Percentiles rank a stretch among this genome's conserved stretches.
Evolutionary conservation across 2,797 vertebrate genomes (phyloP).

Genomic region (Eulemur albifrons): DNA sequence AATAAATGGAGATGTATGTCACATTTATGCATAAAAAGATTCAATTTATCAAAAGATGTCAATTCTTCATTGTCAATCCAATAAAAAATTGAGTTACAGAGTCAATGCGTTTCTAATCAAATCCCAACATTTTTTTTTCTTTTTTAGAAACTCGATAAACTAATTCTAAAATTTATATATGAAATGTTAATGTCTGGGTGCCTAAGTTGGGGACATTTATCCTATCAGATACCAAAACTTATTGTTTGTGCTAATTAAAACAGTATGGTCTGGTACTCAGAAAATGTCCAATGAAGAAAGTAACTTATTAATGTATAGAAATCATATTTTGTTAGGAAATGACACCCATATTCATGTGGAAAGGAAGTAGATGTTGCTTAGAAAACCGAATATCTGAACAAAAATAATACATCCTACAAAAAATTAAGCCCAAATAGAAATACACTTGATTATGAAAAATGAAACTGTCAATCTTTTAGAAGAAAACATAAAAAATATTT

Average conservation of each 20-base stretch:
- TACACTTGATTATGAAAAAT: neutral
- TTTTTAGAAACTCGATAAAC: neutral
- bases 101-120: neutral
- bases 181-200: neutral
- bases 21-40: neutral
- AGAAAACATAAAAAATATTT: neutral
- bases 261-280: neutral
- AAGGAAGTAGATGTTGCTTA: neutral
- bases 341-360: neutral
- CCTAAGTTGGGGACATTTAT: neutral
- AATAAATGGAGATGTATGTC: neutral
- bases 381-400: neutral
- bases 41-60: neutral
- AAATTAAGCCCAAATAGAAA: neutral
- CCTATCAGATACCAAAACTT: neutral
- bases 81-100: neutral
- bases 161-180: constrained; percentile 23
- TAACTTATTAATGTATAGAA: neutral
- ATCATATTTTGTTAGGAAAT: neutral
- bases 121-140: neutral
- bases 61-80: neutral
- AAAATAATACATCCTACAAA: neutral
- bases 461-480: neutral
- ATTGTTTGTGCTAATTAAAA: neutral
- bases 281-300: neutral